Evolutionary conservation across 2,797 vertebrate species (phyloP).

Genomic region (Hydrophis major): DNA sequence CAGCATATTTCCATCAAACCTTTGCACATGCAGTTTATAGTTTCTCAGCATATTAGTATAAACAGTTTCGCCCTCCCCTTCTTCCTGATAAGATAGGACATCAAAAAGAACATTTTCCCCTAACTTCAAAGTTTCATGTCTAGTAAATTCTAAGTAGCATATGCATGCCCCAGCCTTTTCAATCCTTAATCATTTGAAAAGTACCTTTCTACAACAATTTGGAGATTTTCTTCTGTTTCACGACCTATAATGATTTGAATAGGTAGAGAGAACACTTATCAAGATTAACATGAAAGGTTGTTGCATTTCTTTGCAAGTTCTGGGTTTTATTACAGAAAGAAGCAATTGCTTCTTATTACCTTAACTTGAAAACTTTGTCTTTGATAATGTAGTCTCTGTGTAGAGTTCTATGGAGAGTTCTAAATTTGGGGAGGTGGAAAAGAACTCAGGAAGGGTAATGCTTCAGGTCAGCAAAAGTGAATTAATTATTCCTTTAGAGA

Average conservation of each 20-base stretch:
- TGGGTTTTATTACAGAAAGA: constrained; percentile 30
- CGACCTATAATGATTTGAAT: constrained; percentile 18
- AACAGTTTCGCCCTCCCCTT: background rate
- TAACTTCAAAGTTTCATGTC: background rate
- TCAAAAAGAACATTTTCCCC: background rate
- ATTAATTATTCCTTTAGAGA: constrained; percentile 40
- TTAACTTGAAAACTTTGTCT: constrained; percentile 37
- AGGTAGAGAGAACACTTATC: constrained; percentile 5
- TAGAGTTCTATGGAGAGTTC: constrained; percentile 35
- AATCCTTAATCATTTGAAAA: constrained; percentile 1
- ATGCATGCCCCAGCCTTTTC: background rate
- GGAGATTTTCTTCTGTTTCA: constrained; percentile 4
- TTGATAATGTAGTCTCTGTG: constrained; percentile 34
- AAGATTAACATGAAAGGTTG: constrained; percentile 12
- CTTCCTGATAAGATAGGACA: background rate
- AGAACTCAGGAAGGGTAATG: constrained; percentile 6
- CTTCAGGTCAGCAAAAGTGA: constrained; percentile 22
- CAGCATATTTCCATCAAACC: background rate
- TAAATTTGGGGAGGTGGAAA: background rate
- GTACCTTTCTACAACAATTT: constrained; percentile 1
- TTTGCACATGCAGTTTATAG: background rate
- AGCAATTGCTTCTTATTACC: constrained; percentile 37
- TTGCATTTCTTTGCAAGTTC: constrained; percentile 20
- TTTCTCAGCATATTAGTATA: background rate
- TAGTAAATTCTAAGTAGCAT: background rate